Percentiles rank a stretch among this genome's conserved stretches.
phyloP scores from a whole-genome alignment of 2,113 vertebrate species.

The Cairina moschata region DNA sequence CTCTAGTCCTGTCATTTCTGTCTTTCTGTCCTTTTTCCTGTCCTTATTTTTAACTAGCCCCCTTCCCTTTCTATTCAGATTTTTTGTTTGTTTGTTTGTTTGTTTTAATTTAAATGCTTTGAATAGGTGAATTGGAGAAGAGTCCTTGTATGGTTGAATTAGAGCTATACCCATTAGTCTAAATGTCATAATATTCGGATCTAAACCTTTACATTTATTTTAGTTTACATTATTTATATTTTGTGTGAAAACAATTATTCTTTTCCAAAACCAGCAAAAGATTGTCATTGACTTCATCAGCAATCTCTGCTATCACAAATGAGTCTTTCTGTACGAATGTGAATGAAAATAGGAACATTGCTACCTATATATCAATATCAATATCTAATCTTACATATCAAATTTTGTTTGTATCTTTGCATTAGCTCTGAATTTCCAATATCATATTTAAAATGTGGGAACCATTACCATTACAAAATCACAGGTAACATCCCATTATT shows the following conservation, averaged over 20 bases:
- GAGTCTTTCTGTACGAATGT: not conserved
- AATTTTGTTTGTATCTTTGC: not conserved
- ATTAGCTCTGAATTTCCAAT: not conserved
- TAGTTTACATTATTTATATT: not conserved
- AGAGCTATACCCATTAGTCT: not conserved
- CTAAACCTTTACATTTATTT: not conserved
- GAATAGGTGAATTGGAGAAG: not conserved
- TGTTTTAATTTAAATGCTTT: not conserved
- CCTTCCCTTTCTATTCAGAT: fast-evolving
- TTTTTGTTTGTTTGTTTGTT: not conserved
- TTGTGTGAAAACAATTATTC: not conserved
- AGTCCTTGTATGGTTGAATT: not conserved
- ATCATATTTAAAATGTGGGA: not conserved
- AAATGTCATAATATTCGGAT: not conserved
- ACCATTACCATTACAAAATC: not conserved
- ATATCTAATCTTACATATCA: not conserved
- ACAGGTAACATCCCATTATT: not conserved
- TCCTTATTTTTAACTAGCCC: not conserved
- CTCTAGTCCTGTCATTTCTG: not conserved
- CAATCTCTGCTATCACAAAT: not conserved
- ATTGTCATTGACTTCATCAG: not conserved
- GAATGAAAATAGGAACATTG: not conserved
- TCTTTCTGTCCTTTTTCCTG: not conserved
- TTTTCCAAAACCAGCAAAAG: not conserved
- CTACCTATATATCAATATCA: not conserved